Percentiles rank a stretch among this genome's conserved stretches.
Conservation (phyloP, 2,888 invertebrate genomes). For the Iselma pallidipennis region DNA sequence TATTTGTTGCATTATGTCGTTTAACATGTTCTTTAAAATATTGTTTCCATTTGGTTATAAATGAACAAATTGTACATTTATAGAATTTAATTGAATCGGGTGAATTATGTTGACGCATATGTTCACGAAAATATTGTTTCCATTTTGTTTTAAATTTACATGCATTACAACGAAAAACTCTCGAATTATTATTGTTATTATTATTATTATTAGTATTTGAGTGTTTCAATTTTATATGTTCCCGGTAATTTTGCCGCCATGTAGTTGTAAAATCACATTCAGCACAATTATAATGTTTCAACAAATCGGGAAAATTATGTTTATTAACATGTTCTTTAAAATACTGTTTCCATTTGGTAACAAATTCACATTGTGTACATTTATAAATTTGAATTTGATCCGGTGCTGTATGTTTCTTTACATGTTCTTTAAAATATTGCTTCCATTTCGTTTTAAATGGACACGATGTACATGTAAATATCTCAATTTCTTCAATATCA, state of each 20-base stretch:
- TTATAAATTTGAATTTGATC: conserved; percentile 13
- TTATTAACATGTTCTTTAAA: conserved; percentile 18
- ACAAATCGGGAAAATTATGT: conserved; percentile 14
- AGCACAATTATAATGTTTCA: conserved; percentile 14
- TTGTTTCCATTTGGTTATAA: conserved; percentile 18
- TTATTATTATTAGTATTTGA: too few species aligned
- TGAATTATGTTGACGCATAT: conserved; percentile 12
- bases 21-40: conserved; percentile 22
- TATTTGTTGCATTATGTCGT: conserved; percentile 13
- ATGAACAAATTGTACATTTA: conserved; percentile 15
- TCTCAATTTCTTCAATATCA: conserved; percentile 11
- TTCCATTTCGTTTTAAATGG: conserved; percentile 20
- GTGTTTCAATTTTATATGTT: conserved; percentile 14
- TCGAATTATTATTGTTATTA: neutral
- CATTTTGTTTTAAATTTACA: conserved; percentile 22
- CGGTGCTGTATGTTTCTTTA: conserved; percentile 12
- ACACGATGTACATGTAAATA: conserved; percentile 14
- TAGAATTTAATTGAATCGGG: conserved; percentile 14
- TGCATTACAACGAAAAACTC: conserved; percentile 8
- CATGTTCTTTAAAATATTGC: conserved; percentile 21
- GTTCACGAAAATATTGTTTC: conserved; percentile 22
- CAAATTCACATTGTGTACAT: conserved; percentile 16
- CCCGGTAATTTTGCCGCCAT: conserved; percentile 17
- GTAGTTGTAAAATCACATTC: conserved; percentile 18
- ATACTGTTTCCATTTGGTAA: conserved; percentile 18